Percentiles rank a stretch among this genome's conserved stretches.
Conservation (phyloP, 30 jellyfish, hydroid and myxozoan genomes). For the Aurelia sp. region DNA sequence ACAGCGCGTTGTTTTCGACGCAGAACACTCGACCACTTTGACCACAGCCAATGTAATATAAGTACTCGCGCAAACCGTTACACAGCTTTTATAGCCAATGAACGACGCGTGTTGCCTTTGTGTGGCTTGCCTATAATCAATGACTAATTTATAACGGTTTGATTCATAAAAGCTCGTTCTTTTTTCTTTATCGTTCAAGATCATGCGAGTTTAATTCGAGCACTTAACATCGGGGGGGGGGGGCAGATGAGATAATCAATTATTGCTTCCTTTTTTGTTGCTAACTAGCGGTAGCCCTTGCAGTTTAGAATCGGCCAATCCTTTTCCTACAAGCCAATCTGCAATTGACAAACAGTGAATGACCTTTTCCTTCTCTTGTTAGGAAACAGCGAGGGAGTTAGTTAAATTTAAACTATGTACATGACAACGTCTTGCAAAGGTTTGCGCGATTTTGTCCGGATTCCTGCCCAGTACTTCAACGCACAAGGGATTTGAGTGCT, state of each 20-base stretch:
- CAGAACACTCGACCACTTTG: constrained; percentile 36
- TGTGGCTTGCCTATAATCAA: constrained; percentile 68
- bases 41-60: constrained; percentile 62
- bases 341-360: too few species aligned
- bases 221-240: constrained; percentile 58
- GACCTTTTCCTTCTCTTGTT: too few species aligned
- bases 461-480: too few species aligned
- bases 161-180: constrained; percentile 46
- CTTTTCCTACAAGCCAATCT: too few species aligned
- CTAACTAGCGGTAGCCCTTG: too few species aligned
- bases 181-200: constrained; percentile 45
- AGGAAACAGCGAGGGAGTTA: too few species aligned
- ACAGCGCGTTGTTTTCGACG: constrained; percentile 31
- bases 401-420: too few species aligned
- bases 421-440: too few species aligned
- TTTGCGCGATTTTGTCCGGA: too few species aligned
- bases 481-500: too few species aligned
- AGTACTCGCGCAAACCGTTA: constrained; percentile 51
- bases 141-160: constrained; percentile 75
- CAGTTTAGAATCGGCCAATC: too few species aligned
- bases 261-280: neutral
- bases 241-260: constrained; percentile 35
- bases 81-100: constrained; percentile 66
- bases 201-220: constrained; percentile 32
- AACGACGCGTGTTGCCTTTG: constrained; percentile 69